Evolutionary conservation across 2,888 invertebrate genomes (phyloP).

Genomic region (Trissolcus japonicus): DNA sequence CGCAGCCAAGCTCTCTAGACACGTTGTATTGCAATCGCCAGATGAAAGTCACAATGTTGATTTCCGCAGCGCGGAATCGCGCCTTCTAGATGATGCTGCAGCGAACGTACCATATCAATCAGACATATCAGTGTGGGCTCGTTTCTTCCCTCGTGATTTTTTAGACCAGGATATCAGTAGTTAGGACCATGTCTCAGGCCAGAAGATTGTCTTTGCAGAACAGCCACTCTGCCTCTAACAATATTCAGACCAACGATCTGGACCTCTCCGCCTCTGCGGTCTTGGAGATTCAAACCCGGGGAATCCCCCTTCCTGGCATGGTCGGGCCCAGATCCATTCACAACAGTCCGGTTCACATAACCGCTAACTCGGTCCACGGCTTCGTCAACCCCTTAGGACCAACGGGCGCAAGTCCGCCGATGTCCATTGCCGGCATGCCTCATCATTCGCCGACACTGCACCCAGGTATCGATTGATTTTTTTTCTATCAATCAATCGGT

Average conservation of each 20-base stretch:
- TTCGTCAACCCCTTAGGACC: slow-evolving; percentile 74
- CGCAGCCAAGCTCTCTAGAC: too few relatives aligned
- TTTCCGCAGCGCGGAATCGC: too few relatives aligned
- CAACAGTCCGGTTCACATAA: slow-evolving; percentile 61
- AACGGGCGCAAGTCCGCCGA: slow-evolving; percentile 63
- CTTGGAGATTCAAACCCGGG: slow-evolving; percentile 68
- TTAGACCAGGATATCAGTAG: neutral
- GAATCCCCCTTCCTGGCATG: slow-evolving; percentile 74
- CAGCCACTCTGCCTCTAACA: slow-evolving; percentile 27
- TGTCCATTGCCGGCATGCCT: slow-evolving; percentile 64
- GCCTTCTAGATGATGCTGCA: too few relatives aligned
- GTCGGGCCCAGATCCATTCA: slow-evolving; percentile 62
- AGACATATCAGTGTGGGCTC: neutral
- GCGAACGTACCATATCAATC: neutral
- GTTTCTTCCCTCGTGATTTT: too few relatives aligned
- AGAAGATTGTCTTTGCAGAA: slow-evolving; percentile 67
- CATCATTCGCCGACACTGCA: slow-evolving; percentile 66
- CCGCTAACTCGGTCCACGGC: slow-evolving; percentile 68
- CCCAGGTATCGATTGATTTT: slow-evolving; percentile 63
- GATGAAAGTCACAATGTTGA: too few relatives aligned
- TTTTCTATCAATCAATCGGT: slow-evolving; percentile 15
- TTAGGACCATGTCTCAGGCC: slow-evolving; percentile 62
- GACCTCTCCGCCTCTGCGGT: slow-evolving; percentile 54
- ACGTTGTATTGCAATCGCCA: too few relatives aligned
- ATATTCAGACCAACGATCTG: slow-evolving; percentile 24